These are phyloP conservation scores for Littorina saxatilis DNA, from an alignment of 1,140 invertebrate genomes.

Conservation along the genomic window DNA sequence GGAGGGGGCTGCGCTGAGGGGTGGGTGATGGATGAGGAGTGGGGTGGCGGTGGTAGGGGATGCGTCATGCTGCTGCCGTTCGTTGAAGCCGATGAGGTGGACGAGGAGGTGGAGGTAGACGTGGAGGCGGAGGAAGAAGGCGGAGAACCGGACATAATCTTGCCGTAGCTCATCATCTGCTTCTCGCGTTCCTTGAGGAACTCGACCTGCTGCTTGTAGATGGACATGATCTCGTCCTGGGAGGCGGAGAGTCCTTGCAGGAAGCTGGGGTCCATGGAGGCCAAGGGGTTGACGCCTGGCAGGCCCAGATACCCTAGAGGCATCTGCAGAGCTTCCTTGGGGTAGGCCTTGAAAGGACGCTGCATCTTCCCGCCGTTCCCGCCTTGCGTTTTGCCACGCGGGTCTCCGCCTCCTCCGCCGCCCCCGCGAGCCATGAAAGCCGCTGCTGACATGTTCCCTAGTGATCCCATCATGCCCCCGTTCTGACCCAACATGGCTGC, in stretches of 20 bases:
- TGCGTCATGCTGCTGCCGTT: background rate
- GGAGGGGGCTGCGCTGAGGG: background rate
- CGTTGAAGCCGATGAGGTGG: background rate
- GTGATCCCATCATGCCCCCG: background rate
- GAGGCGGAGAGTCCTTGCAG: conserved; percentile 19
- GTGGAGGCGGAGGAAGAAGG: conserved; percentile 3
- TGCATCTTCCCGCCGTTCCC: conserved; percentile 66
- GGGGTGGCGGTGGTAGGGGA: conserved; percentile 17
- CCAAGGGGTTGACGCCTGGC: conserved; percentile 39
- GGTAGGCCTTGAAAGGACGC: conserved; percentile 84
- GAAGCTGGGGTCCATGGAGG: background rate
- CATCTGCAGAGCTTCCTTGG: conserved; percentile 81
- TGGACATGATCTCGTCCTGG: conserved; percentile 52
- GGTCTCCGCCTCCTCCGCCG: no score
- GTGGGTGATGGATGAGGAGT: background rate
- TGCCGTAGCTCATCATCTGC: conserved; percentile 11
- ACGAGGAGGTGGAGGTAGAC: conserved; percentile 4
- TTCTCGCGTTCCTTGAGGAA: conserved; percentile 31
- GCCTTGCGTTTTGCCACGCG: conserved; percentile 3
- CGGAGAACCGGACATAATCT: background rate
- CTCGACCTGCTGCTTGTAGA: conserved; percentile 54
- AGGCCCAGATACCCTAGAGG: conserved; percentile 71
- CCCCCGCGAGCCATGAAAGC: conserved; percentile 28
- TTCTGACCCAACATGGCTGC: conserved; percentile 35
- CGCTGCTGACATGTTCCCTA: background rate